Conservation (phyloP, 2,888 invertebrate species). For the Phyto melanocephala region DNA sequence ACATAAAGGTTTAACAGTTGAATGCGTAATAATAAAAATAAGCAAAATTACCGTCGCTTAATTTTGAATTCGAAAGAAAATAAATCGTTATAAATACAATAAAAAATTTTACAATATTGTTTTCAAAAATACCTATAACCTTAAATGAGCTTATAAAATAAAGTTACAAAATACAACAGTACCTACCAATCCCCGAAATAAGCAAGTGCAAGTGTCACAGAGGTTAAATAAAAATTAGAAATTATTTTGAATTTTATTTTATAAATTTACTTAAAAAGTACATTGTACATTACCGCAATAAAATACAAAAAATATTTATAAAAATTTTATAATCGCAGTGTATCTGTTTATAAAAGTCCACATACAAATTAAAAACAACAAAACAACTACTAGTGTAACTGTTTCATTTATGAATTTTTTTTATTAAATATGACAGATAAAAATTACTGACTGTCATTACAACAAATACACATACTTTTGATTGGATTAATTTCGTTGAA, state of each 20-base stretch:
- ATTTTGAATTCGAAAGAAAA: not conserved
- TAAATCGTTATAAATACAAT: not conserved
- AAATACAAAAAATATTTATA: not conserved
- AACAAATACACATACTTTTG: not conserved
- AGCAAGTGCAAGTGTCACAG: not conserved
- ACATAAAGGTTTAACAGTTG: too few species aligned
- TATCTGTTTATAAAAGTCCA: not conserved
- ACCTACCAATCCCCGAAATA: not conserved
- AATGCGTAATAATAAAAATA: too few species aligned
- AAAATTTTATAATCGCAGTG: not conserved
- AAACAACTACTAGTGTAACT: not conserved
- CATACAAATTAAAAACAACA: not conserved
- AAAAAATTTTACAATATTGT: not conserved
- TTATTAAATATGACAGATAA: not conserved
- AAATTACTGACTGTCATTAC: not conserved
- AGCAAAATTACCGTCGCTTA: not conserved
- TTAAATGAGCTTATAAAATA: not conserved
- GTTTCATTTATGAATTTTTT: not conserved
- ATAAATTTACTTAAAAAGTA: not conserved
- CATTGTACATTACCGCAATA: not conserved
- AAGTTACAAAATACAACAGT: not conserved
- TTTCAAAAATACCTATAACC: not conserved
- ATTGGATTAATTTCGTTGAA: slow-evolving; percentile 15
- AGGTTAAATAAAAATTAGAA: not conserved
- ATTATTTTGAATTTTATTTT: not conserved